Percentiles rank a stretch among this genome's conserved stretches.
Evolutionary conservation across 2,113 vertebrate species (phyloP).

Genomic region (Callocephalon fimbriatum): DNA sequence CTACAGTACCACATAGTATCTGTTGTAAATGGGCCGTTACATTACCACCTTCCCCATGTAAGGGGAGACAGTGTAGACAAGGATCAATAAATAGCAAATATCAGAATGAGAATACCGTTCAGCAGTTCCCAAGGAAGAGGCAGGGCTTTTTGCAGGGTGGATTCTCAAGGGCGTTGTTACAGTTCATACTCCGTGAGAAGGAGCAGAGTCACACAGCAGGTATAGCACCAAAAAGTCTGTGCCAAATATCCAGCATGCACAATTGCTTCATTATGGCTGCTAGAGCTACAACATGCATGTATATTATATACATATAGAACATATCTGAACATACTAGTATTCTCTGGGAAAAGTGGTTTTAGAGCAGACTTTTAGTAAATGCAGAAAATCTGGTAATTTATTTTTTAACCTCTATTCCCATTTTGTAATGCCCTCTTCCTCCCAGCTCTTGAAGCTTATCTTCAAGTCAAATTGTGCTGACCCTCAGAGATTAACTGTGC

Average conservation of each 20-base stretch:
- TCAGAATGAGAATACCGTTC: background rate
- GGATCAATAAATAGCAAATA: conserved; percentile 3
- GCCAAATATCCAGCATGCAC: background rate
- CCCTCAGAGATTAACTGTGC: background rate
- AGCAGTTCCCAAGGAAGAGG: background rate
- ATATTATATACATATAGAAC: background rate
- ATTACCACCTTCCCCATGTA: background rate
- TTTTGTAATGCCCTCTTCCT: background rate
- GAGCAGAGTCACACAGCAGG: background rate
- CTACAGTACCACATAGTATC: background rate
- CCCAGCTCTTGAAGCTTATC: background rate
- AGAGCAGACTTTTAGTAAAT: background rate
- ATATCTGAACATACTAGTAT: background rate
- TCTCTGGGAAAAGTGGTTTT: background rate
- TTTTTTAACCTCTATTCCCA: background rate
- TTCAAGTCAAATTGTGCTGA: background rate
- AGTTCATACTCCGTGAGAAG: background rate
- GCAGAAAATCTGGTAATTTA: background rate
- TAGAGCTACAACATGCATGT: background rate
- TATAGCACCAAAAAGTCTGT: background rate
- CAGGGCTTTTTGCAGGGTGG: background rate
- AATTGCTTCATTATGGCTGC: background rate
- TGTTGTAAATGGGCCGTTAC: background rate
- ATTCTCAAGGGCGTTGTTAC: background rate
- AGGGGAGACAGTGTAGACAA: background rate